Conservation (phyloP, 2,888 invertebrate genomes). For the Pachydiplax longipennis region DNA sequence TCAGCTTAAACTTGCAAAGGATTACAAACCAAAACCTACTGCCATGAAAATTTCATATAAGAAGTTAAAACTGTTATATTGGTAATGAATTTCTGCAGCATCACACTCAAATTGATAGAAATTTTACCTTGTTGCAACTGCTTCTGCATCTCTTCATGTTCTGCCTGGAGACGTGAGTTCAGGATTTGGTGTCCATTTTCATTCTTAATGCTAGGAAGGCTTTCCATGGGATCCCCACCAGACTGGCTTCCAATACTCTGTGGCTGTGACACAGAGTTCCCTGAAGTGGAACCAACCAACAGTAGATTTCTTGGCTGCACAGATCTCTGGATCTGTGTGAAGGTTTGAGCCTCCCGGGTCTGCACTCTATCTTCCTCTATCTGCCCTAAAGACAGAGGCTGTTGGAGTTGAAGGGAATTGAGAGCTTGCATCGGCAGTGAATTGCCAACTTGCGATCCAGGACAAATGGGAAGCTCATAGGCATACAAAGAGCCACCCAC, state of each 20-base stretch:
- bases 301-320: conserved; percentile 19
- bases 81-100: too few relatives aligned
- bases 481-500: conserved; percentile 65
- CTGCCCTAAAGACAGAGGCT: conserved; percentile 51
- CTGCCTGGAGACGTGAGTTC: neutral
- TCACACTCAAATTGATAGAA: too few relatives aligned
- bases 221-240: conserved; percentile 16
- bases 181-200: neutral
- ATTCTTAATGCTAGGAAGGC: neutral
- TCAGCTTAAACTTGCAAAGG: too few relatives aligned
- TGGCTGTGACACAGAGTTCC: neutral
- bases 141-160: conserved; percentile 20
- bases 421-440: conserved; percentile 39
- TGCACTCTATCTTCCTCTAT: conserved; percentile 54
- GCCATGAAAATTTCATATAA: too few relatives aligned
- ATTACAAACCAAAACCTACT: too few relatives aligned
- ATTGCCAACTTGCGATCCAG: conserved; percentile 50
- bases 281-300: neutral
- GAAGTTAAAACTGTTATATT: too few relatives aligned
- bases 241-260: conserved; percentile 20
- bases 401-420: conserved; percentile 56
- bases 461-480: conserved; percentile 70
- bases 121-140: conserved; percentile 9
- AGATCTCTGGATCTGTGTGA: conserved; percentile 57
- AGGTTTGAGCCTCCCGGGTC: conserved; percentile 55